A percentile compares a stretch with the other conserved stretches of the same genome.
phyloP scores from a whole-genome alignment of 2,888 invertebrate species.

The Trileptium ribeirensis region DNA sequence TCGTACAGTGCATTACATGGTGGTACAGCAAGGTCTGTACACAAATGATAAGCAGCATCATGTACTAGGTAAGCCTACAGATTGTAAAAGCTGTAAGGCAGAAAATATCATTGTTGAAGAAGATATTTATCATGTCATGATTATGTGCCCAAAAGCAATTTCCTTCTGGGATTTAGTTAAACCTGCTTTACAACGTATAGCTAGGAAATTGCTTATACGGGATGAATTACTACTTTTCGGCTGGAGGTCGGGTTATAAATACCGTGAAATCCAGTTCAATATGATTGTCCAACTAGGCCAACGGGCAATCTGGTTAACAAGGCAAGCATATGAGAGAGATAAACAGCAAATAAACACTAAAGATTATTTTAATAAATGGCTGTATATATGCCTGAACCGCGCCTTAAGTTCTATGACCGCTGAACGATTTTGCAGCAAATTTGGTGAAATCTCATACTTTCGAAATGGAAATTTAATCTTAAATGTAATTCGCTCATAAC shows the following conservation, averaged over 20 bases:
- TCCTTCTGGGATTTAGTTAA: background rate
- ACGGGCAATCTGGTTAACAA: background rate
- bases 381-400: too few relatives aligned
- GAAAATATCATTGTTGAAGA: background rate
- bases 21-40: background rate
- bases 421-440: too few relatives aligned
- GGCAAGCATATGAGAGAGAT: background rate
- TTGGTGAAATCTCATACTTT: too few relatives aligned
- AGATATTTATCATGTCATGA: background rate
- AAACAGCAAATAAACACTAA: background rate
- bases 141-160: background rate
- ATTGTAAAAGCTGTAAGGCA: background rate
- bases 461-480: too few relatives aligned
- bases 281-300: background rate
- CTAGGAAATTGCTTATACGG: too few relatives aligned
- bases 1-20: background rate
- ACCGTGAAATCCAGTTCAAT: too few relatives aligned
- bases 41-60: background rate
- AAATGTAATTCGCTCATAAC: too few relatives aligned
- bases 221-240: too few relatives aligned
- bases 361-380: background rate
- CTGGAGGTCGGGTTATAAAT: too few relatives aligned
- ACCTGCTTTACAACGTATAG: too few relatives aligned
- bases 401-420: too few relatives aligned
- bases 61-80: background rate